Conservation (phyloP, 1,140 invertebrate genomes). For the Trichomalopsis sarcophagae region DNA sequence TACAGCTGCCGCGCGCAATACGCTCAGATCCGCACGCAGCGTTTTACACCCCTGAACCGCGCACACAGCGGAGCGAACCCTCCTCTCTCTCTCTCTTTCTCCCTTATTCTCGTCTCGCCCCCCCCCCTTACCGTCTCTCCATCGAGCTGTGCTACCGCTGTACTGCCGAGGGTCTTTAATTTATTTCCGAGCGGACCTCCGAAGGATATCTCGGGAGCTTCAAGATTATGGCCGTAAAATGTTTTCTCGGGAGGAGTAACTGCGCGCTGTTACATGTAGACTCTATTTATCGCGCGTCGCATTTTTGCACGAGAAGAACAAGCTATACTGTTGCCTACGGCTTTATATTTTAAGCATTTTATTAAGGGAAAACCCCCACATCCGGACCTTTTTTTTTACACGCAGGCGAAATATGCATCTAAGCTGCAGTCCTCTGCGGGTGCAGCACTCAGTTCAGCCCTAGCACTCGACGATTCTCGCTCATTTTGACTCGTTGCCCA, state of each 20-base stretch:
- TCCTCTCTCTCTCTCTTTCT: background rate
- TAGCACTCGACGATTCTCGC: no score
- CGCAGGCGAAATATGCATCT: no score
- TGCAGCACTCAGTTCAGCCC: no score
- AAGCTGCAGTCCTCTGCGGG: no score
- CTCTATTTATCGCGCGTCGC: slow-evolving; percentile 11
- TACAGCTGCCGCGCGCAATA: background rate
- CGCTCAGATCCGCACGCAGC: background rate
- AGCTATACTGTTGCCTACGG: no score
- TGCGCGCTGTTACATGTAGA: background rate
- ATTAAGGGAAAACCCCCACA: no score
- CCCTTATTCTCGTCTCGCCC: background rate
- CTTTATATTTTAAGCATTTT: no score
- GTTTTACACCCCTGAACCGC: slow-evolving; percentile 2
- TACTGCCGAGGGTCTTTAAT: slow-evolving; percentile 36
- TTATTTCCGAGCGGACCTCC: slow-evolving; percentile 44
- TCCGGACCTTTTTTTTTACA: no score
- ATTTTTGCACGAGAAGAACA: background rate
- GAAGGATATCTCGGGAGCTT: slow-evolving; percentile 34
- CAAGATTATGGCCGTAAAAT: slow-evolving; percentile 43
- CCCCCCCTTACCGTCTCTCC: background rate
- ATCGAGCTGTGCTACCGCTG: background rate
- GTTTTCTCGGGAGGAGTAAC: slow-evolving; percentile 20
- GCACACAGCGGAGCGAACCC: background rate
- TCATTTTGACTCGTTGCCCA: background rate